These are phyloP conservation scores for Xiphophorus hellerii DNA, from an alignment of 2,113 vertebrate species.

Conservation along the genomic window DNA sequence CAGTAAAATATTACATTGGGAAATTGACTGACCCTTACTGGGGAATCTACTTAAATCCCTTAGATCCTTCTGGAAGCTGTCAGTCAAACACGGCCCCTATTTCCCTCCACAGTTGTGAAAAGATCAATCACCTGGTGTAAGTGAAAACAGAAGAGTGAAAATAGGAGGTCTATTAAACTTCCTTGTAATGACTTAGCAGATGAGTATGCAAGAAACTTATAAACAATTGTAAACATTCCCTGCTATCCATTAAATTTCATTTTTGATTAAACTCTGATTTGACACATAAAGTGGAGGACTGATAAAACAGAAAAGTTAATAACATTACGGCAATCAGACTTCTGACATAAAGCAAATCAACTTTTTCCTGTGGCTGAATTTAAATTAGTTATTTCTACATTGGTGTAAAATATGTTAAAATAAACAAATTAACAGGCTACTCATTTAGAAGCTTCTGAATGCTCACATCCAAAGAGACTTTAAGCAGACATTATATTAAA, in stretches of 20 bases:
- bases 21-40: slow-evolving; percentile 2
- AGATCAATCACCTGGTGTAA: background rate
- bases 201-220: background rate
- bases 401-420: background rate
- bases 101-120: slow-evolving; percentile 1
- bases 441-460: background rate
- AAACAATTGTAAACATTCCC: slow-evolving; percentile 2
- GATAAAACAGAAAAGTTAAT: no score
- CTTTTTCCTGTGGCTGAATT: background rate
- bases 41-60: background rate
- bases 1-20: background rate
- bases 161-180: background rate
- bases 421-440: background rate
- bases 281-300: no score
- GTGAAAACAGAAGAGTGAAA: slow-evolving; percentile 23
- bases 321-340: background rate
- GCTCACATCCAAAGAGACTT: background rate
- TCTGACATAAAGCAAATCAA: background rate
- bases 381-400: background rate
- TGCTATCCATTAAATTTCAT: background rate
- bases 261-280: no score
- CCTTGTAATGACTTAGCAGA: background rate
- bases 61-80: slow-evolving; percentile 2
- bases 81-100: background rate
- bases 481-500: background rate